Conservation (phyloP, 2,888 invertebrate genomes). For the Tachina grossa region DNA sequence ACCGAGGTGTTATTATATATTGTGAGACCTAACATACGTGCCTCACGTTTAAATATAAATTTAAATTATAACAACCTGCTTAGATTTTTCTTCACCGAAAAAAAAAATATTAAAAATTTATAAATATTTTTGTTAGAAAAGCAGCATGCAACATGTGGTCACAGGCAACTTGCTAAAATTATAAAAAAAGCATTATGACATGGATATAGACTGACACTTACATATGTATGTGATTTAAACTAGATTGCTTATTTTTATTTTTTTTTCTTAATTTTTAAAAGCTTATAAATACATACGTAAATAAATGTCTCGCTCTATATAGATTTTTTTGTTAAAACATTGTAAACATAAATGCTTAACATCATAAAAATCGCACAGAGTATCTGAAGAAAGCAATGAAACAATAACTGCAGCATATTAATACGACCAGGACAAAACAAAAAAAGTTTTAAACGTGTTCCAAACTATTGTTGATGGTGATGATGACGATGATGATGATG, state of each 20-base stretch:
- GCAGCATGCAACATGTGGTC: constrained; percentile 10
- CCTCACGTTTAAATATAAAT: too few species aligned
- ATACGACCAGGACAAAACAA: constrained; percentile 30
- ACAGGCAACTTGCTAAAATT: neutral
- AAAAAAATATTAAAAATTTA: neutral
- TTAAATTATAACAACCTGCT: neutral
- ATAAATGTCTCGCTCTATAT: constrained; percentile 14
- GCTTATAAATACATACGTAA: neutral
- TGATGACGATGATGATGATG: neutral
- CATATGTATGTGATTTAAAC: constrained; percentile 22
- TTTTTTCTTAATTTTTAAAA: too few species aligned
- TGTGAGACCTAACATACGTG: neutral
- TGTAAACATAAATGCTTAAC: constrained; percentile 1
- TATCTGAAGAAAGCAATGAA: neutral
- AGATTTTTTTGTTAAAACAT: neutral
- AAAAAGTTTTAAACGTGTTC: constrained; percentile 30
- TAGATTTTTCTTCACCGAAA: neutral
- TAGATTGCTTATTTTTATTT: neutral
- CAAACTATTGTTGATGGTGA: neutral
- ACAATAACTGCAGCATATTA: neutral
- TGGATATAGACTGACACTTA: constrained; percentile 3
- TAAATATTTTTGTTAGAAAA: neutral
- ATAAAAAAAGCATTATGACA: neutral
- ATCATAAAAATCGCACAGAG: neutral
- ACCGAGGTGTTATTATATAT: neutral